phyloP scores from a whole-genome alignment of 2,888 invertebrate genomes.

The Drosophila neonasuta region DNA sequence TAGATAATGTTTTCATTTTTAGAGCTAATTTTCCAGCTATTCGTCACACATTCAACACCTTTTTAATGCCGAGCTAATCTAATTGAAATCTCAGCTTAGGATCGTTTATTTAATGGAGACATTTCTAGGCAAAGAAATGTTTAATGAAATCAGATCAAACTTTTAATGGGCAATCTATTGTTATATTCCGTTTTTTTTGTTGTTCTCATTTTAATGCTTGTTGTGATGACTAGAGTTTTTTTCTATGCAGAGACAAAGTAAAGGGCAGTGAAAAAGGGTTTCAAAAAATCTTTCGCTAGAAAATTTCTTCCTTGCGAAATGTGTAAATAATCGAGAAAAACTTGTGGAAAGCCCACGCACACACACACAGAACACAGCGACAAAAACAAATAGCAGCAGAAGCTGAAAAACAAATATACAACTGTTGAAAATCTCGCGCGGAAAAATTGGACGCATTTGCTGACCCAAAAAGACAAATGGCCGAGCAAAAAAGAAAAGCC shows the following conservation, averaged over 20 bases:
- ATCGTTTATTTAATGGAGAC: slow-evolving; percentile 42
- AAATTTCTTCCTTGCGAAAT: slow-evolving; percentile 36
- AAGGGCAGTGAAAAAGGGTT: slow-evolving; percentile 38
- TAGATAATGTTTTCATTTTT: not conserved
- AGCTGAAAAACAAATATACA: slow-evolving; percentile 43
- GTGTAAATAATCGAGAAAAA: slow-evolving; percentile 63
- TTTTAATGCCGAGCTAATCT: slow-evolving; percentile 22
- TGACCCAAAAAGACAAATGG: slow-evolving; percentile 65
- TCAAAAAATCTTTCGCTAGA: slow-evolving; percentile 36
- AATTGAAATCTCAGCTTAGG: slow-evolving; percentile 42
- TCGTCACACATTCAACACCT: slow-evolving; percentile 35
- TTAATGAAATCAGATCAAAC: slow-evolving; percentile 44
- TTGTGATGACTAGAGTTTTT: not conserved
- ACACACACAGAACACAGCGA: slow-evolving; percentile 11
- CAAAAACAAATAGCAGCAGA: slow-evolving; percentile 9
- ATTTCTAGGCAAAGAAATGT: slow-evolving; percentile 33
- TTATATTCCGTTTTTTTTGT: slow-evolving; percentile 3
- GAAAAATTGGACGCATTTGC: slow-evolving; percentile 64
- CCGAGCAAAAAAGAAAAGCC: slow-evolving; percentile 28
- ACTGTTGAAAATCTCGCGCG: slow-evolving; percentile 61
- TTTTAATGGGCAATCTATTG: slow-evolving; percentile 45
- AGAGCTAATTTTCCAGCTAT: slow-evolving; percentile 16
- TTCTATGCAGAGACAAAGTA: slow-evolving; percentile 28
- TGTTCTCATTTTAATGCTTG: not conserved
- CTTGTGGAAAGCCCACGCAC: slow-evolving; percentile 49